Percentiles rank a stretch among this genome's conserved stretches.
Evolutionary conservation across 2,888 invertebrate genomes (phyloP).

Genomic region (Parasteatoda lunata): DNA sequence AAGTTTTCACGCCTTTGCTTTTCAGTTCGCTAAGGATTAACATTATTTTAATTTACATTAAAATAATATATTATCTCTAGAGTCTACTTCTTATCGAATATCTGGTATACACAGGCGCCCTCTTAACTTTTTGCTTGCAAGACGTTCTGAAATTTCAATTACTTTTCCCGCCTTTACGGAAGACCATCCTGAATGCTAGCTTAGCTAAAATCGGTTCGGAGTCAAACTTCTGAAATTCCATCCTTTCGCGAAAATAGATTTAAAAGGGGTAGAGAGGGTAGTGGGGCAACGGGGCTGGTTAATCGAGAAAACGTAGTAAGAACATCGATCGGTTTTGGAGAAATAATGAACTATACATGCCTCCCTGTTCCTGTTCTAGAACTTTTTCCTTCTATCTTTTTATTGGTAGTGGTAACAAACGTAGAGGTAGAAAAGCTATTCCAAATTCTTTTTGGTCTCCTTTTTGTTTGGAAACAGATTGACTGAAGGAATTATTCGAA

Average conservation of each 20-base stretch:
- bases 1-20: too few species aligned
- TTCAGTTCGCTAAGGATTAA: too few species aligned
- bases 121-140: too few species aligned
- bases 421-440: slow-evolving; percentile 60
- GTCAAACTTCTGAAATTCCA: slow-evolving; percentile 2
- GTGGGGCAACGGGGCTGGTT: slow-evolving; percentile 17
- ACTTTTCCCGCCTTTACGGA: neutral
- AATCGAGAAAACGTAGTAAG: slow-evolving; percentile 32
- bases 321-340: slow-evolving; percentile 55
- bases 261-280: slow-evolving; percentile 36
- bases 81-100: too few species aligned
- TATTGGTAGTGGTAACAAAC: slow-evolving; percentile 54
- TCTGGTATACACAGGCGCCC: too few species aligned
- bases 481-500: slow-evolving; percentile 38
- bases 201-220: too few species aligned
- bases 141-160: too few species aligned
- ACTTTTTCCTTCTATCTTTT: slow-evolving; percentile 27
- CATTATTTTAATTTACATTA: too few species aligned
- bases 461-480: slow-evolving; percentile 38
- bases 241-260: slow-evolving; percentile 25
- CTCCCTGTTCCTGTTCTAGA: slow-evolving; percentile 54
- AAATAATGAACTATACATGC: slow-evolving; percentile 66
- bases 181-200: too few species aligned
- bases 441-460: slow-evolving; percentile 29
- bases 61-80: too few species aligned